Percentiles rank a stretch among this genome's conserved stretches.
phyloP scores from a whole-genome alignment of 2,888 invertebrate genomes.

The Drosophila flavopinicola region DNA sequence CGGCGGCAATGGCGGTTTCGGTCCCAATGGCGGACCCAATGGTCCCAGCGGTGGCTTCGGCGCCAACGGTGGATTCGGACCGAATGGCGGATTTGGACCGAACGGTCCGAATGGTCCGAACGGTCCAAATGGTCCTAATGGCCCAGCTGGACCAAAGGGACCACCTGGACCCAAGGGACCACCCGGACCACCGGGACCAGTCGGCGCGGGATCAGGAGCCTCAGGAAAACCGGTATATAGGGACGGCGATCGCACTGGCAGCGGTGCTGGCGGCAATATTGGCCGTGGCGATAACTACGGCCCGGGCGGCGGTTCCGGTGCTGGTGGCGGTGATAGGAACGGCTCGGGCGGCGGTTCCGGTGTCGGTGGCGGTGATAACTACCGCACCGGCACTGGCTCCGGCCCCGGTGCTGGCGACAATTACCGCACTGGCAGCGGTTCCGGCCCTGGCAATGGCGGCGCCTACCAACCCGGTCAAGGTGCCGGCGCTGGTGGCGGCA shows the following conservation, averaged over 20 bases:
- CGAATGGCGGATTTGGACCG: conserved; percentile 39
- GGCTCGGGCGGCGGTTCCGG: conserved; percentile 34
- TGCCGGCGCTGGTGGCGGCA: conserved; percentile 25
- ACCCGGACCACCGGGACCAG: conserved; percentile 84
- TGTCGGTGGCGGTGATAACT: conserved; percentile 26
- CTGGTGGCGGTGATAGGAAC: conserved; percentile 30
- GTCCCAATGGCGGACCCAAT: conserved; percentile 34
- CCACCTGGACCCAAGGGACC: conserved; percentile 68
- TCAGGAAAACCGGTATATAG: conserved; percentile 81
- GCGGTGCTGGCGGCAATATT: conserved; percentile 45
- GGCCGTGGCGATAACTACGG: conserved; percentile 49
- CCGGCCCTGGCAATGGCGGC: conserved; percentile 22
- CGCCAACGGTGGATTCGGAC: conserved; percentile 43
- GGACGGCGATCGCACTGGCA: conserved; percentile 59
- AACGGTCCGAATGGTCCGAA: conserved; percentile 34
- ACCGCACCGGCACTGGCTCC: conserved; percentile 30
- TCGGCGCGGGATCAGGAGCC: conserved; percentile 83
- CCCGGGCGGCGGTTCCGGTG: conserved; percentile 41
- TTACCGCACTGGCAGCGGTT: conserved; percentile 40
- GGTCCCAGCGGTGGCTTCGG: conserved; percentile 47
- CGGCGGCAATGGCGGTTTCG: conserved; percentile 67
- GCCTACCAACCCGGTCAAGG: conserved; percentile 21
- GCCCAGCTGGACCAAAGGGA: conserved; percentile 53
- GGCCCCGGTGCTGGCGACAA: conserved; percentile 38
- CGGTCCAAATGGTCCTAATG: conserved; percentile 83